These are phyloP conservation scores for Drosophila trapezifrons DNA, from an alignment of 1,140 invertebrate genomes.

Conservation along the genomic window DNA sequence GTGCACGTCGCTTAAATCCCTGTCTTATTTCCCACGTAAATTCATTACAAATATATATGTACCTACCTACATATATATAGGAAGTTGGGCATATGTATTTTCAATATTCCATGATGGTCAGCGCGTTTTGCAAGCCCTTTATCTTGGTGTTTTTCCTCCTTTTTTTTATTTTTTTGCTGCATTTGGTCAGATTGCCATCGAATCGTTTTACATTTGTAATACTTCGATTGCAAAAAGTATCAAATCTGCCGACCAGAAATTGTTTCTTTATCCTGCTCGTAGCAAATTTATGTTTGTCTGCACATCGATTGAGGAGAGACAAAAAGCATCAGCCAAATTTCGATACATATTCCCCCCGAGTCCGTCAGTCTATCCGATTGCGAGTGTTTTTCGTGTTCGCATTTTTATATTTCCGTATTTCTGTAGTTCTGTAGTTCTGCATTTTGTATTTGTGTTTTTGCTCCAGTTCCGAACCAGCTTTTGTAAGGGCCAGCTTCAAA, in stretches of 20 bases:
- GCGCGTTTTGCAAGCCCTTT: neutral
- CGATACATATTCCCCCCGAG: constrained; percentile 39
- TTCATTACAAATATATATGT: neutral
- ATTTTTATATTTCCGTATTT: constrained; percentile 27
- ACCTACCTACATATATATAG: no score
- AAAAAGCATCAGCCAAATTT: constrained; percentile 68
- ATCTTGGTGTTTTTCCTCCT: constrained; percentile 7
- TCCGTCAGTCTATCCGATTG: constrained; percentile 26
- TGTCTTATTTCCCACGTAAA: constrained; percentile 2
- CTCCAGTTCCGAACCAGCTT: constrained; percentile 19
- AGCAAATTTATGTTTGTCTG: constrained; percentile 58
- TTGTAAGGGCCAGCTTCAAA: constrained; percentile 51
- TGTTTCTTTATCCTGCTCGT: constrained; percentile 64
- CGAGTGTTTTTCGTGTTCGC: constrained; percentile 3
- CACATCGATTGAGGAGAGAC: constrained; percentile 50
- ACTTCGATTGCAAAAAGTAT: constrained; percentile 54
- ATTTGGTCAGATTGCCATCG: constrained; percentile 46
- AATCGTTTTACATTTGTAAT: constrained; percentile 75
- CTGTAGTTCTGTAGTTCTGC: constrained; percentile 5
- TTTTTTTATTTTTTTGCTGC: no score
- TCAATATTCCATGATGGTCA: neutral
- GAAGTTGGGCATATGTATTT: neutral
- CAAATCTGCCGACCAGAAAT: constrained; percentile 50
- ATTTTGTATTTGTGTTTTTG: constrained; percentile 23
- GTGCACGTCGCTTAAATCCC: constrained; percentile 11